Conservation (phyloP, 2,888 invertebrate genomes). For the Charanyca ferruginea region DNA sequence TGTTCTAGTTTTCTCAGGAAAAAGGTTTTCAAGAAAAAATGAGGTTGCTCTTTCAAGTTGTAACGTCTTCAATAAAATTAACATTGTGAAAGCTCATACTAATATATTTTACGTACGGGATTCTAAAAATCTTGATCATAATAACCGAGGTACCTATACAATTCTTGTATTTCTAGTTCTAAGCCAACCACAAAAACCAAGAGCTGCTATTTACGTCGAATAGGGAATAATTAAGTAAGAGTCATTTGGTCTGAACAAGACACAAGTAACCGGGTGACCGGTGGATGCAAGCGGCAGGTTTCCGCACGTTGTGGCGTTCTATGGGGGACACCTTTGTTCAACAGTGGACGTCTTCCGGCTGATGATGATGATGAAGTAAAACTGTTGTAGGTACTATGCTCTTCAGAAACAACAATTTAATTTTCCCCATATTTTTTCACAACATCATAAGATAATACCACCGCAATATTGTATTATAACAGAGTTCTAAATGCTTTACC, state of each 20-base stretch:
- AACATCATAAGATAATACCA: slow-evolving; percentile 13
- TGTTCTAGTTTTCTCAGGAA: background rate
- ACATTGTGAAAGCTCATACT: slow-evolving; percentile 4
- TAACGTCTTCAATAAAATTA: background rate
- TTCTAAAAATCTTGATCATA: background rate
- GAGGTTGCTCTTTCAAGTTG: background rate
- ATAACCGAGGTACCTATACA: background rate
- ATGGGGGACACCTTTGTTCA: too few relatives aligned
- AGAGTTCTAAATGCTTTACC: slow-evolving; percentile 12
- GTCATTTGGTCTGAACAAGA: slow-evolving; percentile 2
- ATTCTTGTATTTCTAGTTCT: background rate
- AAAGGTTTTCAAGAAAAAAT: slow-evolving; percentile 1
- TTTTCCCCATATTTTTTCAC: slow-evolving; percentile 16
- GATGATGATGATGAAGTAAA: too few relatives aligned
- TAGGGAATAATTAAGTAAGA: background rate
- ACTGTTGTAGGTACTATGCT: background rate
- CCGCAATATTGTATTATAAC: slow-evolving; percentile 1
- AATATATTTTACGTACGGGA: background rate
- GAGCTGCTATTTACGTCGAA: slow-evolving; percentile 2
- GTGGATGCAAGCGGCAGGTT: too few relatives aligned
- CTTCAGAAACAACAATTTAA: background rate
- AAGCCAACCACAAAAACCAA: slow-evolving; percentile 1
- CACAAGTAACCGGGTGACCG: too few relatives aligned
- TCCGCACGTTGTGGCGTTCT: too few relatives aligned
- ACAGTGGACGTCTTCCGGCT: too few relatives aligned